Base-by-base conservation (phyloP, 1,140 invertebrate species). In the Nomia melanderi region DNA sequence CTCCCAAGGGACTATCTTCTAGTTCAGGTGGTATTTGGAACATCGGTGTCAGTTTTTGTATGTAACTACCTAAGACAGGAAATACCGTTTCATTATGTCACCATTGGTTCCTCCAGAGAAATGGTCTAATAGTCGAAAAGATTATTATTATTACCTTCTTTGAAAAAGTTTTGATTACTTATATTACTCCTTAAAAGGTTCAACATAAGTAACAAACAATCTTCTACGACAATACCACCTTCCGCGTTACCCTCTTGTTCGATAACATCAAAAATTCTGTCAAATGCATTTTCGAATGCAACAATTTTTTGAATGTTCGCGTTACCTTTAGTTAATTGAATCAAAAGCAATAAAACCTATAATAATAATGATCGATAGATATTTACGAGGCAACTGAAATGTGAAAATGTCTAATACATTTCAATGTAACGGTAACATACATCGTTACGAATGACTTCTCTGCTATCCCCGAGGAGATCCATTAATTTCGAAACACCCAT, bases 231-330 rank as follows among this genome's bases (percentile, higher is more conserved):
- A 71, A 99, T 98, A 36, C 98, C 98, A 66, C 98, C 98, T 92
- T 99, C 98, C 29, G 96, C 96, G 83, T 95, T 96, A 57, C 98
- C 98, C 93, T 99, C 99, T 83, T 97, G 96, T 1, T 93, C 93
- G 31, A 99, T 97, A 39, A 99, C 98, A 88, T 98, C 97, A 84
- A 99, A 97, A 47, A 99, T 93, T 81, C 97, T 94, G 92, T 99
- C 98, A 92, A 99, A 99, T 0, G 98, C 98, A 93, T 99, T 99
- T 93, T 99, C 98, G 93, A 99, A 99, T 0, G 98, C 99, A 6
- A 99, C 98, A 87, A 99, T 99, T 93, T 99, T 99, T 91, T 99
- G 99, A 85, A 99, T 98, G 91, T 99, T 99, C 0, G 98, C 96
- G 93, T 99, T 99, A 8, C 96, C 96, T 93, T 98, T 98, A 0